phyloP scores from a whole-genome alignment of 2,113 vertebrate genomes.

The western clawed frog (Xenopus tropicalis) region DNA sequence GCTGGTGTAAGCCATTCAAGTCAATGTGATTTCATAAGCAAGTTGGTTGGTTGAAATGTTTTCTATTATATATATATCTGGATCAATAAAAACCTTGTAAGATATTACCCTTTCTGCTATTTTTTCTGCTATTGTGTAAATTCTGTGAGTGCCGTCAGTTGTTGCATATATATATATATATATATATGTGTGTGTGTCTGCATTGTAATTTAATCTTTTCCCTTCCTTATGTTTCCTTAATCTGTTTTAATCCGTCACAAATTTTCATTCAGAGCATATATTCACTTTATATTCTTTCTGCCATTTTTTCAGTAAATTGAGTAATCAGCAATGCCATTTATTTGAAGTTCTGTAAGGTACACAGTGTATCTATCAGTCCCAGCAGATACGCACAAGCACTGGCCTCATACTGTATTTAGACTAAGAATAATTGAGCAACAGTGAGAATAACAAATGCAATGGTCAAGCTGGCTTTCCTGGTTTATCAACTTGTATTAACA shows the following conservation, averaged over 20 bases:
- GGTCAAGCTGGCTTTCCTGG: constrained; percentile 74
- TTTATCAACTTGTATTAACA: constrained; percentile 95
- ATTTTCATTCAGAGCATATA: background rate
- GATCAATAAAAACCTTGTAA: no score
- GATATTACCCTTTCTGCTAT: no score
- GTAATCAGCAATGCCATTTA: constrained; percentile 23
- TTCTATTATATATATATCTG: no score
- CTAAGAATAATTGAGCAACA: constrained; percentile 77
- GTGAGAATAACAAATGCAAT: constrained; percentile 77
- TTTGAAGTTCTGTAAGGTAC: constrained; percentile 12
- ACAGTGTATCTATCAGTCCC: constrained; percentile 30
- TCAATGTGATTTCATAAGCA: no score
- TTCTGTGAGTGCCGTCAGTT: no score
- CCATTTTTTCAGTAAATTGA: constrained; percentile 27
- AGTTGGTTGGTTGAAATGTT: no score
- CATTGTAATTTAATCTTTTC: no score
- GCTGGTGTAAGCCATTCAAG: no score
- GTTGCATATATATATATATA: no score
- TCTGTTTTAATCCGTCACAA: background rate
- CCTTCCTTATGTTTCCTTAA: no score
- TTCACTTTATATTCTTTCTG: constrained; percentile 3
- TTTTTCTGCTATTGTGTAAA: no score
- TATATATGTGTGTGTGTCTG: no score
- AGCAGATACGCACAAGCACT: constrained; percentile 58
- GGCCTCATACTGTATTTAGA: constrained; percentile 74